phyloP scores from a whole-genome alignment of 2,113 vertebrate species.

The Athene noctua region DNA sequence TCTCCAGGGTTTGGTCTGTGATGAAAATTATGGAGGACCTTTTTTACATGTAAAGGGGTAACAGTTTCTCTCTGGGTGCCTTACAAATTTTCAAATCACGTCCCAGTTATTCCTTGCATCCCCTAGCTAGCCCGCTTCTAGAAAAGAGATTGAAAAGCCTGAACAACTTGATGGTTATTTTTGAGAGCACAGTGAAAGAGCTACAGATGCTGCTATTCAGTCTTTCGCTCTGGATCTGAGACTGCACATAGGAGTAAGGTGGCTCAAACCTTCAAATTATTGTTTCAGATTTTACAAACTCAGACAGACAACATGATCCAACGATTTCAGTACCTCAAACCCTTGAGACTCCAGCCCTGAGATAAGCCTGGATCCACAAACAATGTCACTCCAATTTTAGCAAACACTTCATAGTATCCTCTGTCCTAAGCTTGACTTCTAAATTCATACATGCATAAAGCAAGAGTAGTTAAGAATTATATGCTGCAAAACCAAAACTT shows the following conservation, averaged over 20 bases:
- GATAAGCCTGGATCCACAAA: neutral
- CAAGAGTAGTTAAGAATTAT: neutral
- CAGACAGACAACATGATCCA: neutral
- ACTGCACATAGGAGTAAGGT: neutral
- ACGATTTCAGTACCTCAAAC: neutral
- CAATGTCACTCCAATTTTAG: neutral
- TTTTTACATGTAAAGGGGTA: neutral
- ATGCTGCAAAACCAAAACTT: neutral
- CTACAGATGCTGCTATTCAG: too few relatives aligned
- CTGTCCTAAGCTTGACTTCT: neutral
- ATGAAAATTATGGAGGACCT: neutral
- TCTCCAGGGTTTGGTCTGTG: neutral
- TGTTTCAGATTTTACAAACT: neutral
- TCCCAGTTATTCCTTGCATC: neutral
- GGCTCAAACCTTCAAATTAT: neutral
- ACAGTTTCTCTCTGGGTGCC: neutral
- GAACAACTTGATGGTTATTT: neutral
- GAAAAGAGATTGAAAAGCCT: neutral
- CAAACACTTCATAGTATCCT: neutral
- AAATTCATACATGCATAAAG: neutral
- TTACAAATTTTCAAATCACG: neutral
- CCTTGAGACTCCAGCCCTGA: neutral
- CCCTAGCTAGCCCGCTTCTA: neutral
- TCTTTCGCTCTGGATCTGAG: neutral
- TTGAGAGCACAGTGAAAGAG: neutral